phyloP scores from a whole-genome alignment of 1,140 invertebrate genomes.

The Drosophila azteca region DNA sequence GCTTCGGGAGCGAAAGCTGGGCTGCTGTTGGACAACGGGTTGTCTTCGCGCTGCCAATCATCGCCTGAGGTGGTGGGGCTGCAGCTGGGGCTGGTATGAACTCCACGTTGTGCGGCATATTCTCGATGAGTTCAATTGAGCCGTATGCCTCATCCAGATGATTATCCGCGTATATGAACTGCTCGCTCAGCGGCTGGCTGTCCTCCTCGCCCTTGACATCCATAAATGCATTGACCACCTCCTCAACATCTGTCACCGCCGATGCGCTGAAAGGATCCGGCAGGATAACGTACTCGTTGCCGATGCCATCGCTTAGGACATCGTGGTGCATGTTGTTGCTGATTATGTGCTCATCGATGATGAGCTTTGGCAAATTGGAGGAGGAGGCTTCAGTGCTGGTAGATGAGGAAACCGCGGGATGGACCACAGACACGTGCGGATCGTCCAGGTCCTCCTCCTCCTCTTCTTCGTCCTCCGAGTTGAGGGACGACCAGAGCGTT shows the following conservation, averaged over 20 bases:
- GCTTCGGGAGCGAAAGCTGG: conserved; percentile 43
- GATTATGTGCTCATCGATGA: conserved; percentile 68
- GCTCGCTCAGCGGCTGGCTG: conserved; percentile 63
- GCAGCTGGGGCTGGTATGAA: conserved; percentile 30
- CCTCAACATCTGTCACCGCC: conserved; percentile 70
- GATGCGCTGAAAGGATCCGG: conserved; percentile 72
- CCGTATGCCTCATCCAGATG: conserved; percentile 67
- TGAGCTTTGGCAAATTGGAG: conserved; percentile 57
- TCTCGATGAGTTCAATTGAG: conserved; percentile 70
- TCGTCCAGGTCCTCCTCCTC: conserved; percentile 60
- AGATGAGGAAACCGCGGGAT: conserved; percentile 2
- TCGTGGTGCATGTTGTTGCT: conserved; percentile 48
- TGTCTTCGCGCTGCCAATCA: conserved; percentile 12
- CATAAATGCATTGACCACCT: conserved; percentile 75
- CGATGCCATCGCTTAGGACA: conserved; percentile 68
- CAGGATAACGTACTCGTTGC: conserved; percentile 75
- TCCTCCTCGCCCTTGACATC: conserved; percentile 67
- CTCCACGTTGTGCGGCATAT: conserved; percentile 69
- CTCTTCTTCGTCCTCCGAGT: conserved; percentile 71
- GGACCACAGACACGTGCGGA: conserved; percentile 7
- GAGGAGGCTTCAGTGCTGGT: conserved; percentile 21
- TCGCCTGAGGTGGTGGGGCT: neutral
- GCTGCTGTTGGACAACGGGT: conserved; percentile 15
- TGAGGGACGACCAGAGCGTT: conserved; percentile 68
- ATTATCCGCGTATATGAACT: conserved; percentile 58